Evolutionary conservation across 2,797 vertebrate species (phyloP).

Genomic region (Otolemur crassicaudatus): DNA sequence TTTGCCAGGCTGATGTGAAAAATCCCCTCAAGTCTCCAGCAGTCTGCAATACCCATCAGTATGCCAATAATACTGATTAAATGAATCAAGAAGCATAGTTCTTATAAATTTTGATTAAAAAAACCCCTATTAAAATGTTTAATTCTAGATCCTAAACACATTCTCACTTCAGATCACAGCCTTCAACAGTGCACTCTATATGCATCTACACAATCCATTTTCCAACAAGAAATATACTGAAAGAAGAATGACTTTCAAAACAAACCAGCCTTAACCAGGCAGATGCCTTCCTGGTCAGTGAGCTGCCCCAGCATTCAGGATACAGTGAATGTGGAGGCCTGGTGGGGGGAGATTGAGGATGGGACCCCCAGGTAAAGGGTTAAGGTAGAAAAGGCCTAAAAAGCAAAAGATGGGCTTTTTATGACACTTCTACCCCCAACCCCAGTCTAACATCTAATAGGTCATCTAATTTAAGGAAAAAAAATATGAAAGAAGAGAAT

Average conservation of each 20-base stretch:
- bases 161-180: not conserved
- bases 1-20: constrained; percentile 15
- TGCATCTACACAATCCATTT: not conserved
- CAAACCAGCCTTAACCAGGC: not conserved
- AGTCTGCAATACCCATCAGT: not conserved
- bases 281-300: not conserved
- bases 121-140: not conserved
- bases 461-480: not conserved
- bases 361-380: fast-evolving
- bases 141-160: not conserved
- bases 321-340: fast-evolving
- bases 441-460: not conserved
- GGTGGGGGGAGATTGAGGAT: not conserved
- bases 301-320: not conserved
- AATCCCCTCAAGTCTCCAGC: not conserved
- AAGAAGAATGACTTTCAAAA: constrained; percentile 43
- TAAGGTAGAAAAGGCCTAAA: not conserved
- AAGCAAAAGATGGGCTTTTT: not conserved
- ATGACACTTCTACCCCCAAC: fast-evolving
- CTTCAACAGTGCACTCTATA: not conserved
- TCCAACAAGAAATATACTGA: not conserved
- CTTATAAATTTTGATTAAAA: constrained; percentile 35
- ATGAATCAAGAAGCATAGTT: not conserved
- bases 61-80: not conserved
- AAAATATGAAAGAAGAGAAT: not conserved